These are phyloP conservation scores for Chrysodeixis includens DNA, from an alignment of 2,888 invertebrate genomes.

Conservation along the genomic window DNA sequence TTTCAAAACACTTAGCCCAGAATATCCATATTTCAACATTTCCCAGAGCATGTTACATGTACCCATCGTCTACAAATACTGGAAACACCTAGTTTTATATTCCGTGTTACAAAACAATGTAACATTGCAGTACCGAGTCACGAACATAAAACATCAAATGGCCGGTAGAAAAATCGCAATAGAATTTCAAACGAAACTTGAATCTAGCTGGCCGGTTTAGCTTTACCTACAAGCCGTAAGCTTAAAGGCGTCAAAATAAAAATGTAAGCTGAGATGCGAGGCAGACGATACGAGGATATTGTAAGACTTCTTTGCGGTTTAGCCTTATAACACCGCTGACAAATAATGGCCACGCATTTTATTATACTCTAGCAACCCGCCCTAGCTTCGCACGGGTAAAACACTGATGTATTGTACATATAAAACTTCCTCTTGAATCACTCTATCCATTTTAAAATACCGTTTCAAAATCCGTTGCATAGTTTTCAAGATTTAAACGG, in stretches of 20 bases:
- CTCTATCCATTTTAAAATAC: no score
- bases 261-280: conserved; percentile 71
- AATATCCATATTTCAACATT: conserved; percentile 15
- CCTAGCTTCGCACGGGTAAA: no score
- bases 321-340: conserved; percentile 51
- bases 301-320: conserved; percentile 86
- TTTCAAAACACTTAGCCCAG: not conserved
- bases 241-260: conserved; percentile 67
- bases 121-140: conserved; percentile 36
- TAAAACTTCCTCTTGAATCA: no score
- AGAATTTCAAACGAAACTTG: conserved; percentile 48
- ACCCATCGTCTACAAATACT: conserved; percentile 13
- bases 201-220: conserved; percentile 32
- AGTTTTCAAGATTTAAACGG: no score
- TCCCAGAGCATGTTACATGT: conserved; percentile 18
- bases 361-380: no score
- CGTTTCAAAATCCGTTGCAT: no score
- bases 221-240: conserved; percentile 47
- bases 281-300: conserved; percentile 83
- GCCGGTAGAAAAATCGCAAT: conserved; percentile 41
- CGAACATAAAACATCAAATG: conserved; percentile 35
- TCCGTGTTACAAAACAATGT: conserved; percentile 43
- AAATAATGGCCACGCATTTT: conserved; percentile 39
- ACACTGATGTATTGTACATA: no score
- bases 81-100: conserved; percentile 37